Base-by-base conservation (phyloP, 2,888 invertebrate species). In the Drosophila setosimentum region DNA sequence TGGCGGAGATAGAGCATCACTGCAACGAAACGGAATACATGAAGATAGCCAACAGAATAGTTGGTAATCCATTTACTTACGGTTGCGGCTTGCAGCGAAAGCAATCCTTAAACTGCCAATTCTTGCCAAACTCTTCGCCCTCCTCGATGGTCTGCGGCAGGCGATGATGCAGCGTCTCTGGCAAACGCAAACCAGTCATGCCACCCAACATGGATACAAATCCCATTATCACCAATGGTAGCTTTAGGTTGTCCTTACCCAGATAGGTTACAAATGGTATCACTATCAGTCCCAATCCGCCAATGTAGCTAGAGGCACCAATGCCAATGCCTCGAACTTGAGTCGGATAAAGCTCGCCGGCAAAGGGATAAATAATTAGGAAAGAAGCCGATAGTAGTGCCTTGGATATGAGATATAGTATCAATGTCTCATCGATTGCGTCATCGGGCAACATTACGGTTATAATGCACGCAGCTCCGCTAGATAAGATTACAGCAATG, bases 261-360 rank as follows among this genome's bases (percentile, higher is more conserved):
- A 98, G 94, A 93, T 98, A 98, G 62, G 97, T 98, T 73, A 98
- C 96, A 93, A 98, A 98, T 16, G 98, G 98, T 91, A 98, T 98
- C 64, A 97, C 95, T 76, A 97, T 96, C 53, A 98, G 94, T 45
- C 98, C 98, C 75, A 97, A 94, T 61, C 98, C 98, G 60, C 97
- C 98, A 80, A 98, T 96, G 92, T 98, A 98, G 21, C 98, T 97
- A 2, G 98, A 98, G 62, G 97, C 96, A 54, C 98, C 98, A 82
- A 98, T 98, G 21, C 98, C 98, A 64, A 98, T 94, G 3, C 98
- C 98, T 83, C 98, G 94, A 53, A 98, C 94, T 92, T 97, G 97
- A 3, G 98, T 98, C 2, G 98, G 98, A 93, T 98, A 98, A 29
- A 98, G 93, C 93, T 98, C 98, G 13, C 97, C 97, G 81, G 98